phyloP scores from a whole-genome alignment of 35 echinoderm and acorn worm species.

The Apostichopus californicus region DNA sequence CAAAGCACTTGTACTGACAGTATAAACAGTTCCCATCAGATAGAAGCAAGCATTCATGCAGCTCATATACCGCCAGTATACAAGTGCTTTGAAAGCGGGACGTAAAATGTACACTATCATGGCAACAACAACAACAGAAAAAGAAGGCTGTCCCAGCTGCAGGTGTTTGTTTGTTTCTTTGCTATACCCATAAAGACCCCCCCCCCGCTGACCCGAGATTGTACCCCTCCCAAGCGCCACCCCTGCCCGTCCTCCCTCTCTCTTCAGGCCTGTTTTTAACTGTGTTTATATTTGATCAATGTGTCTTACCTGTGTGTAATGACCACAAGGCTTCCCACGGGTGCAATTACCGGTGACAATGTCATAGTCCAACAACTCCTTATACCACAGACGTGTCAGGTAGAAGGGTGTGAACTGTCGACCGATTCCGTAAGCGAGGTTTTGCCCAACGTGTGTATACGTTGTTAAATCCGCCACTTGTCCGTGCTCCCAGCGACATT shows the following conservation, averaged over 20 bases:
- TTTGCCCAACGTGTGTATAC: constrained; percentile 80
- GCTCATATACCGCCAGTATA: no score
- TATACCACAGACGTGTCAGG: constrained; percentile 71
- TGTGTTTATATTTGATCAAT: neutral
- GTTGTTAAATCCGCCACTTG: constrained; percentile 55
- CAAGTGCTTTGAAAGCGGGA: no score
- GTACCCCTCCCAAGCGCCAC: no score
- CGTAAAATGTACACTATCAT: no score
- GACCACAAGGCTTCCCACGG: constrained; percentile 73
- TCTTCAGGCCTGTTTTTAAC: neutral
- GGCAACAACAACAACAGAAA: no score
- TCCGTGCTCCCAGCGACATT: constrained; percentile 89
- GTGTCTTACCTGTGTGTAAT: constrained; percentile 83
- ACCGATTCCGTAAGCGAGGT: constrained; percentile 80
- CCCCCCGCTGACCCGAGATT: no score
- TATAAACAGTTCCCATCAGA: no score
- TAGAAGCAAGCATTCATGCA: no score
- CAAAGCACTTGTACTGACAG: no score
- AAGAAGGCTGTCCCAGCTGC: neutral
- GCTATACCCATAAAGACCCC: neutral
- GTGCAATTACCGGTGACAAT: constrained; percentile 68
- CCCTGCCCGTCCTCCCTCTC: neutral
- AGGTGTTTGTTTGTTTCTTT: neutral
- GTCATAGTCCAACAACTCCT: constrained; percentile 77
- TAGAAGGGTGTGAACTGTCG: constrained; percentile 56